A percentile compares a stretch with the other conserved stretches of the same genome.
Conservation (phyloP, 2,888 invertebrate genomes). For the Lymantria dispar region DNA sequence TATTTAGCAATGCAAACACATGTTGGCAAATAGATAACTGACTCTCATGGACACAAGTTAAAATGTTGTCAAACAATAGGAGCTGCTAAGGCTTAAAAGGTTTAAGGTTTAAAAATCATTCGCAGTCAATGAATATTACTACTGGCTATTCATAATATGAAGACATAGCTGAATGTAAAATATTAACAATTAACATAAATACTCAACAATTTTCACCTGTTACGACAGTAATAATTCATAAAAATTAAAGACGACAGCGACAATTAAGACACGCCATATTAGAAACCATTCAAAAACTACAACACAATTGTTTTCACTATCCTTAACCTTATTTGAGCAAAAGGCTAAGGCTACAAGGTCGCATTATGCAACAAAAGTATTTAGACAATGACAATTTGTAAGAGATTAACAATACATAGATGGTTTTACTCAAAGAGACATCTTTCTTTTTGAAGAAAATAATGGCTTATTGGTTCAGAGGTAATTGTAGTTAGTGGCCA, state of each 20-base stretch:
- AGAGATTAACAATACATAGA: slow-evolving; percentile 11
- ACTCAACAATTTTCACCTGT: background rate
- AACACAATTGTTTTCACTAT: slow-evolving; percentile 41
- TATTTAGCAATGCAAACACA: too few relatives aligned
- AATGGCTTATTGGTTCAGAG: slow-evolving; percentile 9
- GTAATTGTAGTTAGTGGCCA: slow-evolving; percentile 5
- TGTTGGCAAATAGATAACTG: too few relatives aligned
- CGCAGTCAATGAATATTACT: too few relatives aligned
- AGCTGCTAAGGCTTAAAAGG: too few relatives aligned
- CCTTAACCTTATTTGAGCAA: slow-evolving; percentile 48
- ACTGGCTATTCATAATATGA: too few relatives aligned
- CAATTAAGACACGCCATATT: slow-evolving; percentile 6
- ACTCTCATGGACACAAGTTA: too few relatives aligned
- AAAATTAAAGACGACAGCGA: slow-evolving; percentile 7
- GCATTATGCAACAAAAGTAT: slow-evolving; percentile 33
- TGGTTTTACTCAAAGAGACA: background rate
- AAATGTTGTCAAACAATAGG: too few relatives aligned
- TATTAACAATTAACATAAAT: background rate
- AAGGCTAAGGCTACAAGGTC: slow-evolving; percentile 49
- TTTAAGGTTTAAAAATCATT: too few relatives aligned
- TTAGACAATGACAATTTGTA: slow-evolving; percentile 6
- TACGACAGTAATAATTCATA: background rate
- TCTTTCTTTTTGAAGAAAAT: slow-evolving; percentile 1
- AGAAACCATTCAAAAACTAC: slow-evolving; percentile 20
- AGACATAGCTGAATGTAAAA: background rate